Conservation (phyloP, 1,140 invertebrate genomes). For the Calosoma granatense region DNA sequence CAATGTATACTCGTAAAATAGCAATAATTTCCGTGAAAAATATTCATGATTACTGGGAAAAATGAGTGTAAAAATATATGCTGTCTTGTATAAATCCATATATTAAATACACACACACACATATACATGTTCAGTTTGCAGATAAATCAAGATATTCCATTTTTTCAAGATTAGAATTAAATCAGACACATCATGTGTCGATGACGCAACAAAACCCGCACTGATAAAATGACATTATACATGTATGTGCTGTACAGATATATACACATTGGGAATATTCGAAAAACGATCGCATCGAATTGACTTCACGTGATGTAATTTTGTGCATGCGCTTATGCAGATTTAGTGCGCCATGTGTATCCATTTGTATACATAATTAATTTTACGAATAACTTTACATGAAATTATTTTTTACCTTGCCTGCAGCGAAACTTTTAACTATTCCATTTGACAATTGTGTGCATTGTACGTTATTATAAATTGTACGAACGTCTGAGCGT, state of each 20-base stretch:
- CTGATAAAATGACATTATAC: not conserved
- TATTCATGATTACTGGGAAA: too few relatives aligned
- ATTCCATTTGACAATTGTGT: too few relatives aligned
- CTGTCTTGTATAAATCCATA: too few relatives aligned
- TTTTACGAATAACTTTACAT: constrained; percentile 1
- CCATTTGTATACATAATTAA: constrained; percentile 8
- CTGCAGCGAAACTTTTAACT: not conserved
- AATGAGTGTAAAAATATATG: too few relatives aligned
- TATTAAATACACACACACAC: too few relatives aligned
- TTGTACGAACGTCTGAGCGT: too few relatives aligned
- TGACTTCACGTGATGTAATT: not conserved
- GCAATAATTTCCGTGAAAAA: too few relatives aligned
- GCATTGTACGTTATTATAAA: too few relatives aligned
- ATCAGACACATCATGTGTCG: not conserved
- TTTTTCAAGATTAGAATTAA: too few relatives aligned
- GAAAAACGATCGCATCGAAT: not conserved
- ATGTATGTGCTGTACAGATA: not conserved
- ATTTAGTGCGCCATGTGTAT: not conserved
- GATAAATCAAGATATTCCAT: too few relatives aligned
- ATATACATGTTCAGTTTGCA: too few relatives aligned
- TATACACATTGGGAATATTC: not conserved
- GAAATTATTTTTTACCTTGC: not conserved
- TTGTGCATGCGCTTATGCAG: constrained; percentile 1
- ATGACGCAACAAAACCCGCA: not conserved
- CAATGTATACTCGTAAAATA: too few relatives aligned